phyloP scores from a whole-genome alignment of 2,888 invertebrate genomes.

The Chymomyza fuscimana region DNA sequence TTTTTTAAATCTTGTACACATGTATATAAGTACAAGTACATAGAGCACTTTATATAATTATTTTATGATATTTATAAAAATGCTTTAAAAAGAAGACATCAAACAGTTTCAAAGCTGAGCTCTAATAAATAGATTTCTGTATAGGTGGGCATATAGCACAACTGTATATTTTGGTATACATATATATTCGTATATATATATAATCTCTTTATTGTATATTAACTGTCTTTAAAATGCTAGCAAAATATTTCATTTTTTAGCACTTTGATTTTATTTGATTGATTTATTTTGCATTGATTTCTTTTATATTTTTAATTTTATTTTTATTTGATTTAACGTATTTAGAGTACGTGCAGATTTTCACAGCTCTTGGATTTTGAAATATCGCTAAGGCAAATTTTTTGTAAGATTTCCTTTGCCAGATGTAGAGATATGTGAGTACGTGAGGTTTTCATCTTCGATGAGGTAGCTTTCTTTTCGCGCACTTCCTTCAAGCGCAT shows the following conservation, averaged over 20 bases:
- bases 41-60: constrained; percentile 34
- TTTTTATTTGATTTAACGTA: constrained; percentile 13
- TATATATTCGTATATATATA: constrained; percentile 23
- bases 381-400: constrained; percentile 91
- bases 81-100: constrained; percentile 56
- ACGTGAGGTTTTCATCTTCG: constrained; percentile 88
- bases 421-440: constrained; percentile 90
- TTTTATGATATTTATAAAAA: constrained; percentile 46
- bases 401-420: constrained; percentile 90
- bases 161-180: not conserved
- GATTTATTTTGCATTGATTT: not conserved
- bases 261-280: constrained; percentile 2
- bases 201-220: constrained; percentile 21
- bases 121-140: constrained; percentile 12
- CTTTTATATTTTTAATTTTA: not conserved
- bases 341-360: constrained; percentile 89
- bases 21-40: not conserved
- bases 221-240: constrained; percentile 45
- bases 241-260: constrained; percentile 44
- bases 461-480: constrained; percentile 85
- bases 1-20: constrained; percentile 29
- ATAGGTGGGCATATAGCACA: constrained; percentile 14
- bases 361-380: constrained; percentile 93
- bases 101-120: constrained; percentile 52
- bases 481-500: constrained; percentile 88